phyloP scores from a whole-genome alignment of 2,888 invertebrate genomes.

The Galerucella pusilla region DNA sequence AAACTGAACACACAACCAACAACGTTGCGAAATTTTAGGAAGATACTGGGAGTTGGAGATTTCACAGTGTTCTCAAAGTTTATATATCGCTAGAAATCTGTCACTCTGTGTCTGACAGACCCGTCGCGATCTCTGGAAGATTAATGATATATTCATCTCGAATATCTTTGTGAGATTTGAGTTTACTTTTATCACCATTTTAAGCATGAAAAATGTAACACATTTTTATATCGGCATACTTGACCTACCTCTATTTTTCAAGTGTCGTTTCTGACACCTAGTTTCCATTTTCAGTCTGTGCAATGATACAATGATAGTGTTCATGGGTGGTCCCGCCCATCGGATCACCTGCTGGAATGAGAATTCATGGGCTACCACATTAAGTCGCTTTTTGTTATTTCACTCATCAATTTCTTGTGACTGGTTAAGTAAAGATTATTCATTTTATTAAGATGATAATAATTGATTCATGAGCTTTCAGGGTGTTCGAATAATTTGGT shows the following conservation, averaged over 20 bases:
- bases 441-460: slow-evolving; percentile 31
- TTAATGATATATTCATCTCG: too few species aligned
- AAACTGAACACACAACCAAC: too few species aligned
- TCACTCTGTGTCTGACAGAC: too few species aligned
- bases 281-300: slow-evolving; percentile 36
- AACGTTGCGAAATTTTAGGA: too few species aligned
- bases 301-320: slow-evolving; percentile 51
- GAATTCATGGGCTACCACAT: slow-evolving; percentile 41
- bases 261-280: slow-evolving; percentile 46
- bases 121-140: too few species aligned
- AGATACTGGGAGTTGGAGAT: too few species aligned
- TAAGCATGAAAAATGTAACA: too few species aligned
- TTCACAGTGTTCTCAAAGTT: too few species aligned
- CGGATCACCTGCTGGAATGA: slow-evolving; percentile 49
- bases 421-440: slow-evolving; percentile 28
- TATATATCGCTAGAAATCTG: too few species aligned
- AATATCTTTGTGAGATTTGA: too few species aligned
- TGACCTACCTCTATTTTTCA: neutral
- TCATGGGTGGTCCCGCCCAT: slow-evolving; percentile 50
- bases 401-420: slow-evolving; percentile 36
- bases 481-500: slow-evolving; percentile 17
- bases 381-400: slow-evolving; percentile 39
- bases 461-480: slow-evolving; percentile 20
- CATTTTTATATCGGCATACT: neutral
- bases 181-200: too few species aligned